Percentiles rank a stretch among this genome's conserved stretches.
These are phyloP conservation scores for Cosmia pyralina DNA, from an alignment of 2,888 invertebrate species.

Conservation along the genomic window DNA sequence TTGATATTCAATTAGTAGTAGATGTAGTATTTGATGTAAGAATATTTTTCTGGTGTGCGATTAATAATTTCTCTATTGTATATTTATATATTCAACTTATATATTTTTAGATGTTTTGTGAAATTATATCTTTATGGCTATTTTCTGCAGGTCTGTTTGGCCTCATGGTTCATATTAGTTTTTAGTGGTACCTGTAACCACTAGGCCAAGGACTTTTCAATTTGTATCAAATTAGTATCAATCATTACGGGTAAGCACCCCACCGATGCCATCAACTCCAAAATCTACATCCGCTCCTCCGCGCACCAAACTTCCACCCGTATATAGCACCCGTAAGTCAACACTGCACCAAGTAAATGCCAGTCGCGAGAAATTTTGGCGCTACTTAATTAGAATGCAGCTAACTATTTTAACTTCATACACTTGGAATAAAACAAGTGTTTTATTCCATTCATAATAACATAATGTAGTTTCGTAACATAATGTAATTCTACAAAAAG, in stretches of 20 bases:
- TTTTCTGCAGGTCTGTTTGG: background rate
- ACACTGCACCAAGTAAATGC: conserved; percentile 51
- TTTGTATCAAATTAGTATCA: background rate
- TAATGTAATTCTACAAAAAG: too few species aligned
- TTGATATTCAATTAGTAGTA: too few species aligned
- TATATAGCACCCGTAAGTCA: conserved; percentile 58
- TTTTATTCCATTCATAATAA: too few species aligned
- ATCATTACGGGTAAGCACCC: background rate
- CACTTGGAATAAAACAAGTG: conserved; percentile 36
- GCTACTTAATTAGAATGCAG: conserved; percentile 61
- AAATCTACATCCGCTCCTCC: conserved; percentile 18
- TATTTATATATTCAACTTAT: background rate
- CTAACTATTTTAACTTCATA: conserved; percentile 51
- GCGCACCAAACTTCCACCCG: conserved; percentile 9
- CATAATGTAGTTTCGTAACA: too few species aligned
- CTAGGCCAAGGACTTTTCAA: background rate
- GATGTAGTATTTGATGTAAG: too few species aligned
- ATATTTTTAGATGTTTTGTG: background rate
- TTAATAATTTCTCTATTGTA: too few species aligned
- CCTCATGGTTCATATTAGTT: too few species aligned
- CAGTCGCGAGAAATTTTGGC: conserved; percentile 55
- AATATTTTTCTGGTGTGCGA: too few species aligned
- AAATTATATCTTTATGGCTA: too few species aligned
- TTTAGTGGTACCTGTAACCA: background rate
- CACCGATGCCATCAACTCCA: conserved; percentile 27